Conservation (phyloP, 1,140 invertebrate genomes). For the Drosophila mayri region DNA sequence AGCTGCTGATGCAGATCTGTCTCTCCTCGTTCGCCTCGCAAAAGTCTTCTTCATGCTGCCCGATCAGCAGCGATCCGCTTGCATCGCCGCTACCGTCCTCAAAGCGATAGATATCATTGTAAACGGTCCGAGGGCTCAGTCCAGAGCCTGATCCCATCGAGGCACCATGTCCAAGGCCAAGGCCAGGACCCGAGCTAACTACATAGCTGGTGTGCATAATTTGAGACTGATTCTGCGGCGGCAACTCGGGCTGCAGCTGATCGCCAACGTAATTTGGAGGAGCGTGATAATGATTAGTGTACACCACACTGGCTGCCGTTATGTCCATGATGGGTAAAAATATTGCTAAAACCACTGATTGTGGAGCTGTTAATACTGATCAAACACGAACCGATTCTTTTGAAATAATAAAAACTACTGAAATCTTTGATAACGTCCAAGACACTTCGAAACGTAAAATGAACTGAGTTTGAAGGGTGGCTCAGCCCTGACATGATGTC, state of each 20-base stretch:
- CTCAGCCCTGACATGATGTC: not conserved
- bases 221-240: constrained; percentile 32
- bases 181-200: not conserved
- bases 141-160: not conserved
- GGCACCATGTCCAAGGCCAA: not conserved
- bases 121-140: constrained; percentile 3
- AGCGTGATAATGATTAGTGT: constrained; percentile 48
- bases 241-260: constrained; percentile 9
- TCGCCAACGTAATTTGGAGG: constrained; percentile 47
- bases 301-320: constrained; percentile 45
- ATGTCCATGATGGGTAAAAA: constrained; percentile 60
- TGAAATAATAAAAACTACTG: constrained; percentile 63
- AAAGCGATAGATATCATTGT: constrained; percentile 45
- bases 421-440: constrained; percentile 38
- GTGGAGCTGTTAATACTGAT: constrained; percentile 36
- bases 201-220: constrained; percentile 48
- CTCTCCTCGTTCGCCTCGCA: constrained; percentile 15
- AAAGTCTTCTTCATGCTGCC: constrained; percentile 19
- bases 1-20: constrained; percentile 5
- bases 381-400: constrained; percentile 70
- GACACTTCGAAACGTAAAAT: constrained; percentile 8
- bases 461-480: constrained; percentile 14
- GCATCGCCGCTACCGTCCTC: constrained; percentile 68
- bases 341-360: constrained; percentile 29
- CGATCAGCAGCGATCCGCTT: constrained; percentile 35